phyloP scores from a whole-genome alignment of 2,797 vertebrate species.

The Eurystomus glaucurus region DNA sequence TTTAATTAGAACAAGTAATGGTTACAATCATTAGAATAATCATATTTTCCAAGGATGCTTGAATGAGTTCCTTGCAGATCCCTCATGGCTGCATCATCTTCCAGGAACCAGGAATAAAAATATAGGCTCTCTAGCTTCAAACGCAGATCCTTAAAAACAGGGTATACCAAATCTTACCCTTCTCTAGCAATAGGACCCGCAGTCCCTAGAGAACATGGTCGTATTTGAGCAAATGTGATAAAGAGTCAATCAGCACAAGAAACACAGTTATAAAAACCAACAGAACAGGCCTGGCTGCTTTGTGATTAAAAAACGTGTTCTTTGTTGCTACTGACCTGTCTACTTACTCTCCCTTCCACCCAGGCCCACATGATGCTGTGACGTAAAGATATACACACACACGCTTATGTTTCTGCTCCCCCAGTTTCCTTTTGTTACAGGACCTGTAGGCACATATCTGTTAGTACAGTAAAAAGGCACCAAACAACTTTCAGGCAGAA shows the following conservation, averaged over 20 bases:
- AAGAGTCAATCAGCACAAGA: neutral
- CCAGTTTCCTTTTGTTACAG: neutral
- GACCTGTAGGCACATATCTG: neutral
- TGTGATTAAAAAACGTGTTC: neutral
- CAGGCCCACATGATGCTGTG: neutral
- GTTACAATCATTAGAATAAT: constrained; percentile 23
- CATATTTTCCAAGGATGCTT: neutral
- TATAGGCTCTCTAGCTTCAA: neutral
- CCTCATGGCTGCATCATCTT: neutral
- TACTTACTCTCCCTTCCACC: neutral
- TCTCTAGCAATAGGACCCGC: neutral
- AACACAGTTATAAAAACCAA: neutral
- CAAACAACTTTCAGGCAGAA: neutral
- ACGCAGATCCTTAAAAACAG: neutral
- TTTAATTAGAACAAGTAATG: constrained; percentile 24
- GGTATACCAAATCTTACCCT: neutral
- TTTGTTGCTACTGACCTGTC: neutral
- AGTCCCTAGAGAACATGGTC: neutral
- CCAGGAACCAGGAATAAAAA: neutral
- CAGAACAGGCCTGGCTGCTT: neutral
- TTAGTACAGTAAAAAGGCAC: constrained; percentile 31
- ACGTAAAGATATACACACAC: neutral
- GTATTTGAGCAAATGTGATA: neutral
- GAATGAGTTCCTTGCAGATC: neutral
- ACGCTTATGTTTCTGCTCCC: neutral